These are phyloP conservation scores for Gonocerus acuteangulatus DNA, from an alignment of 2,888 invertebrate genomes.

Conservation along the genomic window DNA sequence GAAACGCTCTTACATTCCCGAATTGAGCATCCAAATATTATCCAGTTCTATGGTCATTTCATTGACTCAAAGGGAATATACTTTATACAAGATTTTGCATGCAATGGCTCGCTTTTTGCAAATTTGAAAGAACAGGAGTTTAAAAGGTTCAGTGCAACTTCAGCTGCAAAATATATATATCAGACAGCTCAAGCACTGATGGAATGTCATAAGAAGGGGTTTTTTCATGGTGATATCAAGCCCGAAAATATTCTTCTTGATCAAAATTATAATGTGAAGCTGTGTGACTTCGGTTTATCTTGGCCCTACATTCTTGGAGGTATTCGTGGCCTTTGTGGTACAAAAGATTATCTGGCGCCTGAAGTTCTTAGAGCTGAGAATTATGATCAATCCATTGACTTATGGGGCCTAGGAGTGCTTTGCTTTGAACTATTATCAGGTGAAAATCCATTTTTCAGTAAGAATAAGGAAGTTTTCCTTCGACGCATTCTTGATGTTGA, in stretches of 20 bases:
- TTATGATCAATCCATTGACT: neutral
- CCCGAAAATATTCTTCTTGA: neutral
- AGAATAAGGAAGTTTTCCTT: neutral
- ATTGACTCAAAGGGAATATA: too few species aligned
- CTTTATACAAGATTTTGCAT: neutral
- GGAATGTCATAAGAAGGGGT: neutral
- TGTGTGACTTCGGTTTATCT: neutral
- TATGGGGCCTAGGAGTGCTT: neutral
- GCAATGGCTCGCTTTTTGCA: neutral
- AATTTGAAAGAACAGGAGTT: neutral
- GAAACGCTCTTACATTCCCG: too few species aligned
- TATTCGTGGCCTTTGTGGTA: neutral
- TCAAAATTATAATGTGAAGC: neutral
- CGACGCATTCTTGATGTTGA: neutral
- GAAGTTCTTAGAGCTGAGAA: neutral
- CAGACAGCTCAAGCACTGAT: neutral
- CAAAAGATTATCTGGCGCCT: neutral
- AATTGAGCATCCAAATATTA: too few species aligned
- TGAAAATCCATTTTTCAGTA: neutral
- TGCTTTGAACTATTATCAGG: neutral
- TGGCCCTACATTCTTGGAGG: neutral
- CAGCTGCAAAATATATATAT: neutral
- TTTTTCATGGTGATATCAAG: neutral
- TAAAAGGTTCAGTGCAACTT: neutral
- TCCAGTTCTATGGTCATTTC: too few species aligned